Evolutionary conservation across 2,113 vertebrate species (phyloP).

Genomic region (Herpailurus yagouaroundi): DNA sequence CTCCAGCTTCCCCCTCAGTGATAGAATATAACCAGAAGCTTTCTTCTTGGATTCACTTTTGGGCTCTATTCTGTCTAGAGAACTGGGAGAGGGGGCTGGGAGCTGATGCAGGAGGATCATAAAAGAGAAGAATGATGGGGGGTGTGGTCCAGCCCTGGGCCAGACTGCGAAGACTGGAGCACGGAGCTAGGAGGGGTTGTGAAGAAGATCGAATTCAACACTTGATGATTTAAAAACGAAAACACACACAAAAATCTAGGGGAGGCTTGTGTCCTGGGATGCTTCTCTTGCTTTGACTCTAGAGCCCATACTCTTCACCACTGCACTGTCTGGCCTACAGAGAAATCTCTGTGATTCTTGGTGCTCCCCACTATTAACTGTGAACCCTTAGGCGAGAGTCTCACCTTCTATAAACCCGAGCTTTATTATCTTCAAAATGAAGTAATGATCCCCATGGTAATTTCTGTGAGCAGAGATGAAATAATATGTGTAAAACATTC

Average conservation of each 20-base stretch:
- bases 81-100: background rate
- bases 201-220: background rate
- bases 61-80: background rate
- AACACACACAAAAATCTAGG: background rate
- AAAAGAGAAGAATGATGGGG: background rate
- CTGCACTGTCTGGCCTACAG: background rate
- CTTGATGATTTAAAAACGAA: background rate
- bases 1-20: background rate
- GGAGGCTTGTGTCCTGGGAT: background rate
- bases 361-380: background rate
- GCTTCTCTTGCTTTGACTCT: background rate
- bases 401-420: background rate
- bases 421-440: constrained; percentile 47
- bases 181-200: background rate
- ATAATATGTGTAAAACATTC: background rate
- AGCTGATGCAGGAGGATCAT: background rate
- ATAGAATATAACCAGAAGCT: background rate
- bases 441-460: background rate
- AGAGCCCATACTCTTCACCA: background rate
- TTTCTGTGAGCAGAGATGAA: constrained; percentile 18
- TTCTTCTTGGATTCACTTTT: constrained; percentile 1
- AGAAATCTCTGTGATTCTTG: background rate
- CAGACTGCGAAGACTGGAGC: background rate
- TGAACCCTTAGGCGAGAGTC: background rate
- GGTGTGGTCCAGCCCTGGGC: background rate